Conservation (phyloP, 2,113 vertebrate genomes). For the Salvelinus fontinalis region DNA sequence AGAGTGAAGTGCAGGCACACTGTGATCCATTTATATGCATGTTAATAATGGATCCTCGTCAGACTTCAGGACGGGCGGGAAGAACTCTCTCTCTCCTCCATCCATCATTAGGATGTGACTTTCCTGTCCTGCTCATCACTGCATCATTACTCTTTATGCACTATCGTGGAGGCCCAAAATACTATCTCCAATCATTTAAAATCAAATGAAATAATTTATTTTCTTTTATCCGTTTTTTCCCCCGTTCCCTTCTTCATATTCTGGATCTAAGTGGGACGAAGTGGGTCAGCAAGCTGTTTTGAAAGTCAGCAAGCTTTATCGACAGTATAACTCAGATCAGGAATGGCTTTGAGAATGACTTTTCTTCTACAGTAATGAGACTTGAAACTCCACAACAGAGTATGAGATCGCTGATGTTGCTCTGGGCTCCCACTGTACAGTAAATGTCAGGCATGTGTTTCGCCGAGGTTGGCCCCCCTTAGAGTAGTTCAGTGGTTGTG, state of each 20-base stretch:
- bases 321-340: constrained; percentile 4
- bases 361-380: constrained; percentile 36
- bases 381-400: constrained; percentile 35
- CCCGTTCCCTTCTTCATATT: constrained; percentile 11
- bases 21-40: constrained; percentile 66
- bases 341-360: neutral
- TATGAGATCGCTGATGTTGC: constrained; percentile 21
- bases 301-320: constrained; percentile 50
- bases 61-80: constrained; percentile 44
- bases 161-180: neutral
- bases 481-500: constrained; percentile 49
- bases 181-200: constrained; percentile 29
- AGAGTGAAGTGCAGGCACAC: constrained; percentile 55
- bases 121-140: constrained; percentile 46
- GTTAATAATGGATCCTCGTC: constrained; percentile 62
- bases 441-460: constrained; percentile 57
- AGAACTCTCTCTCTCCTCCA: constrained; percentile 58
- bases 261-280: constrained; percentile 24
- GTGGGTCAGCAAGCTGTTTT: constrained; percentile 11
- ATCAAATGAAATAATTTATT: constrained; percentile 10
- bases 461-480: constrained; percentile 22
- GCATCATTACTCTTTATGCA: constrained; percentile 57
- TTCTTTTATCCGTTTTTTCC: constrained; percentile 26
- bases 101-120: constrained; percentile 65
- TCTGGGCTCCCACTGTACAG: constrained; percentile 33